phyloP scores from a whole-genome alignment of 2,888 invertebrate genomes.

The Euzophera pinguis region DNA sequence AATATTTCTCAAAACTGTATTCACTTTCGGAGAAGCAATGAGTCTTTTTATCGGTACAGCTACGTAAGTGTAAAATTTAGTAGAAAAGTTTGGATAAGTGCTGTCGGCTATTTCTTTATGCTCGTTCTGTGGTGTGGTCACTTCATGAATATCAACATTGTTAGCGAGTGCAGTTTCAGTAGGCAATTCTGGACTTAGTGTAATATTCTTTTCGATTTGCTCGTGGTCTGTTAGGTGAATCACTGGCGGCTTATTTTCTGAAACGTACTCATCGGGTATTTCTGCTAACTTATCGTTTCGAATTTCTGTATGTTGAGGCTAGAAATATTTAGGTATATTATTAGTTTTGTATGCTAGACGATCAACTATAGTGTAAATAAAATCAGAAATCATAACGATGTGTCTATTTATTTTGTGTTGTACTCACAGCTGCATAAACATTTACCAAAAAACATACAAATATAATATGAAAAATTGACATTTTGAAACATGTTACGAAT shows the following conservation, averaged over 20 bases:
- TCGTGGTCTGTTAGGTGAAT: not conserved
- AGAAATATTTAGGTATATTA: slow-evolving; percentile 14
- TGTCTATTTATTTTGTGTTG: too few species aligned
- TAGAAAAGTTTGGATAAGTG: slow-evolving; percentile 13
- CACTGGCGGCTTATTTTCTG: slow-evolving; percentile 16
- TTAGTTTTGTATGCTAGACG: not conserved
- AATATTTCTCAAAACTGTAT: slow-evolving; percentile 49
- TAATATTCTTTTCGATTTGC: not conserved
- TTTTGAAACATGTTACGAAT: slow-evolving; percentile 8
- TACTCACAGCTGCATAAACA: slow-evolving; percentile 13
- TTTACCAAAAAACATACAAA: not conserved
- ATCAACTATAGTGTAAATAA: too few species aligned
- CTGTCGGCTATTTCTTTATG: slow-evolving; percentile 8
- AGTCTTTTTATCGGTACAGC: slow-evolving; percentile 36
- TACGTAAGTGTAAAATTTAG: slow-evolving; percentile 37
- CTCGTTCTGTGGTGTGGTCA: slow-evolving; percentile 6
- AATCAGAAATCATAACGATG: too few species aligned
- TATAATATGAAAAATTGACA: slow-evolving; percentile 9
- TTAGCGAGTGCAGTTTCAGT: not conserved
- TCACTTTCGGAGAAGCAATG: slow-evolving; percentile 47
- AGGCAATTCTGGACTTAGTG: not conserved
- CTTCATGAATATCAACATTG: slow-evolving; percentile 14
- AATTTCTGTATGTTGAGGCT: slow-evolving; percentile 54
- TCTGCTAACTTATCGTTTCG: slow-evolving; percentile 19
- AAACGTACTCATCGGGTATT: slow-evolving; percentile 32